A percentile compares a stretch with the other conserved stretches of the same genome.
Conservation (phyloP, 2,797 vertebrate genomes). For the Dermochelys coriacea region DNA sequence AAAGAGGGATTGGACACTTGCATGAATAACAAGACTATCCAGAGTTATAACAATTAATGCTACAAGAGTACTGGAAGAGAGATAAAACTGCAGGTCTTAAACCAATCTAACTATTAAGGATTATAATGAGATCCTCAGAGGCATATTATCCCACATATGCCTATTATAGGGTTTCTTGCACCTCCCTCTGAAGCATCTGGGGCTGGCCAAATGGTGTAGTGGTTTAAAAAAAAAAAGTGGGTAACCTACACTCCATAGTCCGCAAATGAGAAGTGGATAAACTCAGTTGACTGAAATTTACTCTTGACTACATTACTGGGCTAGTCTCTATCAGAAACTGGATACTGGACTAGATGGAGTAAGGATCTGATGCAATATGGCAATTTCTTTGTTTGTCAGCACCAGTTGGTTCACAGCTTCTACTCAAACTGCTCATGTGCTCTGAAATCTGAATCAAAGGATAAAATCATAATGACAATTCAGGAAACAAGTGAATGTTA, state of each 20-base stretch:
- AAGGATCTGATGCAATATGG: not conserved
- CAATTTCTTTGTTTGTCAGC: not conserved
- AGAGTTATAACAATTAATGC: not conserved
- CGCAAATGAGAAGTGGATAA: not conserved
- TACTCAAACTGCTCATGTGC: not conserved
- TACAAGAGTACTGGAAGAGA: not conserved
- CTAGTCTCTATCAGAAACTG: not conserved
- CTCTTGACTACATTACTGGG: accelerated
- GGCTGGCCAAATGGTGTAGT: too few relatives aligned
- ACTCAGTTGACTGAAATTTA: not conserved
- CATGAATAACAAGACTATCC: not conserved
- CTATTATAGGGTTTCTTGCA: not conserved
- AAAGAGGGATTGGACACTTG: not conserved
- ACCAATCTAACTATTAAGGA: not conserved
- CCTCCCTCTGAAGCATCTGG: not conserved
- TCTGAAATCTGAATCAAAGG: not conserved
- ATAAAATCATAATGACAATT: not conserved
- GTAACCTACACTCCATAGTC: not conserved
- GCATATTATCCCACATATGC: not conserved
- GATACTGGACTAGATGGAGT: not conserved
- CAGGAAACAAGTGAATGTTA: not conserved
- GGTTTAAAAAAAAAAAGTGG: not conserved
- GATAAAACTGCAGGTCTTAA: not conserved
- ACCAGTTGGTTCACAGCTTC: not conserved
- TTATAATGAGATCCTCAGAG: not conserved